Evolutionary conservation across 1,140 invertebrate genomes (phyloP), one percentile per base, ranked within the genome.

Genomic region (Lasioglossum albipes): DNA sequence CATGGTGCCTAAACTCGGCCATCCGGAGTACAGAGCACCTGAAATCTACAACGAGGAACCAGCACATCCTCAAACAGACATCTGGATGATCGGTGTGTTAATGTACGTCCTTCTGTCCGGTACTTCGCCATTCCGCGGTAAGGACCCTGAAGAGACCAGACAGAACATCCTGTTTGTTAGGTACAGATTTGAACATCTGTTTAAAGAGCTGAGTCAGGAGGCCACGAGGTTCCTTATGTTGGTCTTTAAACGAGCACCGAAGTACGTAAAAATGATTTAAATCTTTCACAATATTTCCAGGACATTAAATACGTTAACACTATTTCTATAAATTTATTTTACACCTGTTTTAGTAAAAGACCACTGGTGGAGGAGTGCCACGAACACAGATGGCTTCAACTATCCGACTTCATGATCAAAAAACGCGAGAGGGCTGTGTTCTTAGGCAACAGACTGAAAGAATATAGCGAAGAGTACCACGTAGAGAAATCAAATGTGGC

Each of bases 101-200:
- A 95, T 97, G 2, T 99, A 99, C 93, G 94, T 99, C n/a, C 94
- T 99, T 91, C 93, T 99, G 52, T 99, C 98, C 18, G 99, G 99
- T 13, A 95, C 96, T 13, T 97, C 98, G 54, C 98, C 99, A 52
- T 99, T 99, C 95, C 94, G 95, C 68, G 98, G 97, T 7, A 94
- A 94, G 36, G 96, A 96, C 83, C 95, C 97, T 68, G 95, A 96
- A 41, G 98, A 99, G 91, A 99, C 98, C 0, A 95, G 96, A 80
- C 96, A 97, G 89, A 99, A 99, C 91, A 98, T 99, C 78, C 95
- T 96, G 49, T 98, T 96, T 94, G 98, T 99, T 9, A 95, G 98
- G 75, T 99, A 98, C 91, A 95, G 98, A 90, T 99, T 98, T 89
- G 98, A 99, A 89, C 95, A 98, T 93, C 95, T 99, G 0, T 99